Evolutionary conservation across 1,140 invertebrate genomes (phyloP), one percentile per base, ranked within the genome.

Genomic region (Bombyx mandarina): DNA sequence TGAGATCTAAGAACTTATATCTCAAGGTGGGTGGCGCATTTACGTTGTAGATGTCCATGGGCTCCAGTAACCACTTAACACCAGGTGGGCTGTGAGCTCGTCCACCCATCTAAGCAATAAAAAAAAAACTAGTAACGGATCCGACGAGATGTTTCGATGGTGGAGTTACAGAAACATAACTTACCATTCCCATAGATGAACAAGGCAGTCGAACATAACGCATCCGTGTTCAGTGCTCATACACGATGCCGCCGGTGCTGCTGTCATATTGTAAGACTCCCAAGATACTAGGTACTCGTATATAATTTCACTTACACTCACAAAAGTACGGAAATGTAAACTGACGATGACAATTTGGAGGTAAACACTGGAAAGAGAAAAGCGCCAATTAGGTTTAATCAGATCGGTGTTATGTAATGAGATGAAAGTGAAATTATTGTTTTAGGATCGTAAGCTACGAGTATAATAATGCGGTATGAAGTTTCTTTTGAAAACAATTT

Each of bases 141-240:
- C 4, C 26, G 26, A 35, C 26, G 26, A 44, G n/a, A 6, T 45
- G 43, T n/a, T 44, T 44, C 12, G 44, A 51, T 50, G 43, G 55
- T 56, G 47, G 6, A 56, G 42, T 48, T 43, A 56, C 6, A 10
- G 18, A 22, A 49, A 52, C 44, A 51, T 45, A 7, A 85, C 83
- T 82, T 52, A 86, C 83, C 83, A 86, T 63, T 86, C 83, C 83
- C 83, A 86, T 22, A 86, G 65, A 62, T 86, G 83, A 10, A 78
- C 75, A n/a, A 87, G 72, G 48, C 84, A 87, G 64, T 87, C 81
- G 57, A 87, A 85, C 82, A 84, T 82, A 57, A 84, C 80, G 64
- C 84, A 87, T 60, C 84, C 84, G 65, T 84, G 73, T 42, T 84
- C 84, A n/a, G 78, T 72, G 73, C 73, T 79, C 66, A 87, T 82